These are phyloP conservation scores for Paragorgia papillata DNA, from an alignment of 92 coral and sea anemone genomes.

Conservation along the genomic window DNA sequence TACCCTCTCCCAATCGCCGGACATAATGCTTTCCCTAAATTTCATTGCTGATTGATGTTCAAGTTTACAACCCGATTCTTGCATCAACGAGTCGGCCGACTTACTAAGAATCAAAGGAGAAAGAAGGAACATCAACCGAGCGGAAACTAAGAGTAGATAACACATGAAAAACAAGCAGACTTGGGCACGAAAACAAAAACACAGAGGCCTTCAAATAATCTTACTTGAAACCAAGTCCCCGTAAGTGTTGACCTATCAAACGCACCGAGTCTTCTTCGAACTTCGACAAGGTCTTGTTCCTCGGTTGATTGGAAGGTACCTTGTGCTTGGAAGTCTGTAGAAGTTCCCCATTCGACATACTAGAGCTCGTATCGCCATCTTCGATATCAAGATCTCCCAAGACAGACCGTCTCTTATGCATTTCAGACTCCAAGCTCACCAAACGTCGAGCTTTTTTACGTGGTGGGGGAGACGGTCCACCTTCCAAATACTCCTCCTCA, in stretches of 20 bases:
- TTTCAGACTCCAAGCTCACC: slow-evolving; percentile 98
- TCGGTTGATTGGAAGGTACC: slow-evolving; percentile 25
- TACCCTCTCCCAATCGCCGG: slow-evolving; percentile 98
- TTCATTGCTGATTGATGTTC: slow-evolving; percentile 99
- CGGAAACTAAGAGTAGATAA: not conserved
- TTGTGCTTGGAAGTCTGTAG: slow-evolving; percentile 65
- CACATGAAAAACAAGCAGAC: slow-evolving; percentile 42
- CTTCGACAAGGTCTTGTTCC: slow-evolving; percentile 43
- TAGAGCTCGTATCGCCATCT: slow-evolving; percentile 95
- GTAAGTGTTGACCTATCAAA: slow-evolving; percentile 94
- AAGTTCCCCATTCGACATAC: slow-evolving; percentile 86
- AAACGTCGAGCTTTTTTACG: slow-evolving; percentile 99
- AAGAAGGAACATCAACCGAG: slow-evolving; percentile 6
- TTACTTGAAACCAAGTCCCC: slow-evolving; percentile 98
- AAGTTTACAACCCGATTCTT: slow-evolving; percentile 97
- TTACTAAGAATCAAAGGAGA: slow-evolving; percentile 54
- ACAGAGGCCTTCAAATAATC: slow-evolving; percentile 55
- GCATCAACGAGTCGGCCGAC: slow-evolving; percentile 92
- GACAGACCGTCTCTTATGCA: slow-evolving; percentile 99
- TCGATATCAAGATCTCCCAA: slow-evolving; percentile 66
- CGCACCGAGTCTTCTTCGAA: slow-evolving; percentile 98
- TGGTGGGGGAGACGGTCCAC: slow-evolving; percentile 99
- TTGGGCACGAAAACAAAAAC: slow-evolving; percentile 9
- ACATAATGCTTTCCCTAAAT: slow-evolving; percentile 95
- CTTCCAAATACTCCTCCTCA: slow-evolving; percentile 98